Conservation (phyloP, 2,113 vertebrate species). For the Pluvianellus socialis region DNA sequence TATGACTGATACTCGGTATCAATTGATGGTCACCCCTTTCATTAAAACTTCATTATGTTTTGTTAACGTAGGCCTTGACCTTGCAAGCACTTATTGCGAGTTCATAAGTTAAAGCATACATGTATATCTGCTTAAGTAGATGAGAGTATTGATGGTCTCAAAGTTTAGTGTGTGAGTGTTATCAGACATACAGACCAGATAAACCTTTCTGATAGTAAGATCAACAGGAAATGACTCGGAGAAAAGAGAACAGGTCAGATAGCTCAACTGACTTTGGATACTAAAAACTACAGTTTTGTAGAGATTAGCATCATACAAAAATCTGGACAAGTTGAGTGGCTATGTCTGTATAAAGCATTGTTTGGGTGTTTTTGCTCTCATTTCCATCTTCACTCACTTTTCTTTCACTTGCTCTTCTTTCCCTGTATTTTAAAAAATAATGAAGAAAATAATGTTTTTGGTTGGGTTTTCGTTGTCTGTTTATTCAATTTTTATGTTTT, state of each 20-base stretch:
- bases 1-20: not conserved
- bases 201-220: not conserved
- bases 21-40: not conserved
- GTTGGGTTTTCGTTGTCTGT: not conserved
- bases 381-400: not conserved
- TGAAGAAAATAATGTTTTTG: not conserved
- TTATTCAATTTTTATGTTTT: not conserved
- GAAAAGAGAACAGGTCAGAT: not conserved
- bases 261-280: not conserved
- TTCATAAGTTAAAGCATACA: not conserved
- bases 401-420: not conserved
- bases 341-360: not conserved
- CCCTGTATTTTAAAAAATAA: not conserved
- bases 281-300: not conserved
- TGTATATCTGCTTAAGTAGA: not conserved
- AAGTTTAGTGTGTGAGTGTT: not conserved
- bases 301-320: not conserved
- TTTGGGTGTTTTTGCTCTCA: not conserved
- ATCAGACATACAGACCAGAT: not conserved
- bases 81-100: not conserved
- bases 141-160: not conserved
- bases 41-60: not conserved
- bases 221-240: not conserved
- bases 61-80: not conserved
- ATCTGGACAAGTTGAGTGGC: not conserved